Conservation (phyloP, 2,113 vertebrate species). For the Pycnonotus jocosus region DNA sequence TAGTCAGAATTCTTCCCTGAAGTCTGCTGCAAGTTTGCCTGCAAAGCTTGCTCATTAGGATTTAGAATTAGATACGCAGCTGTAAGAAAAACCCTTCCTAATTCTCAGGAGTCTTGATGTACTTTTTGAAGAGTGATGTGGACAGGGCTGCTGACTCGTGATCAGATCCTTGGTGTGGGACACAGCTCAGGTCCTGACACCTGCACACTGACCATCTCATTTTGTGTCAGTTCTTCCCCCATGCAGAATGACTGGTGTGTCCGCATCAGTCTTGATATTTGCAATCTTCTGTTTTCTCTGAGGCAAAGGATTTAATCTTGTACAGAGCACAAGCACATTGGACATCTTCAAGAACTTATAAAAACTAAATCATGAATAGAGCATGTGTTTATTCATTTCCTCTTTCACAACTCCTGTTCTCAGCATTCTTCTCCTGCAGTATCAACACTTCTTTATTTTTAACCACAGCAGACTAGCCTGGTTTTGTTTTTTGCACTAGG, state of each 20-base stretch:
- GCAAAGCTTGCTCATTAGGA: background rate
- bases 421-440: background rate
- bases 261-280: background rate
- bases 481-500: background rate
- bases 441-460: background rate
- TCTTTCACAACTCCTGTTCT: background rate
- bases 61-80: background rate
- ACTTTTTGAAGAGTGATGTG: background rate
- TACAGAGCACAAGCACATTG: background rate
- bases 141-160: background rate
- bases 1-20: background rate
- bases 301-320: background rate
- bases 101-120: background rate
- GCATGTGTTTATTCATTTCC: background rate
- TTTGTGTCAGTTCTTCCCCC: background rate
- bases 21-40: background rate
- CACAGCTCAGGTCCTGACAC: background rate
- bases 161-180: background rate
- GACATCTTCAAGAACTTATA: background rate
- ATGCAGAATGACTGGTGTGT: background rate
- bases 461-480: background rate
- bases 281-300: background rate
- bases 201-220: rapidly evolving
- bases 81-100: background rate
- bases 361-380: background rate